Percentiles rank a stretch among this genome's conserved stretches.
phyloP scores from a whole-genome alignment of 2,888 invertebrate species.

The Macropis europaea region DNA sequence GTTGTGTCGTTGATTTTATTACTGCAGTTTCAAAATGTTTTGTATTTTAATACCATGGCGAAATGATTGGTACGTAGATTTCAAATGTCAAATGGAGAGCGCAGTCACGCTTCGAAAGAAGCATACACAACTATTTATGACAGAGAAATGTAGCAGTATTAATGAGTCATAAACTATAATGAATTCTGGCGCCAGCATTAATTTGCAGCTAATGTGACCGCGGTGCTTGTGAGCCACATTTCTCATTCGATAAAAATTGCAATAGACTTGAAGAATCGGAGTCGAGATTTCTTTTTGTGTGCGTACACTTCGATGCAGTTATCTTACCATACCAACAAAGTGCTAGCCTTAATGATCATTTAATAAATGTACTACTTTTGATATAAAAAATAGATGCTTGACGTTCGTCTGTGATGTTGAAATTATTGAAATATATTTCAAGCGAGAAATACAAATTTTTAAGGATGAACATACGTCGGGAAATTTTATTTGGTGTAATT shows the following conservation, averaged over 20 bases:
- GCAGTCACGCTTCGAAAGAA: conserved; percentile 30
- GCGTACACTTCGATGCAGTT: neutral
- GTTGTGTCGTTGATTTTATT: too few species aligned
- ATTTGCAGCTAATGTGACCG: conserved; percentile 41
- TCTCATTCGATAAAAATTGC: conserved; percentile 32
- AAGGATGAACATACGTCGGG: too few species aligned
- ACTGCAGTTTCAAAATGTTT: too few species aligned
- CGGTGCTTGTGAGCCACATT: conserved; percentile 39
- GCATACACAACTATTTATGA: conserved; percentile 31
- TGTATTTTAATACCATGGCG: too few species aligned
- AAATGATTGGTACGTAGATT: conserved; percentile 11
- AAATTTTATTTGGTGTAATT: too few species aligned
- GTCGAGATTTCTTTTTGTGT: conserved; percentile 12
- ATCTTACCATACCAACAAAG: neutral
- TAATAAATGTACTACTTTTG: too few species aligned
- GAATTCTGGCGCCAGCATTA: conserved; percentile 54
- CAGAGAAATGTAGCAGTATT: conserved; percentile 36
- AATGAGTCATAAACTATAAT: conserved; percentile 50
- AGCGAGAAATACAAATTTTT: too few species aligned
- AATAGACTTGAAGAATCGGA: conserved; percentile 27
- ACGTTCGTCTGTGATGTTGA: too few species aligned
- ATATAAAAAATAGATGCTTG: too few species aligned
- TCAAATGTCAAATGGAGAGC: conserved; percentile 25
- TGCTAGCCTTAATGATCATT: neutral
- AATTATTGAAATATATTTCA: too few species aligned